phyloP scores from a whole-genome alignment of 1,140 invertebrate genomes.

The Drosophila funebris region DNA sequence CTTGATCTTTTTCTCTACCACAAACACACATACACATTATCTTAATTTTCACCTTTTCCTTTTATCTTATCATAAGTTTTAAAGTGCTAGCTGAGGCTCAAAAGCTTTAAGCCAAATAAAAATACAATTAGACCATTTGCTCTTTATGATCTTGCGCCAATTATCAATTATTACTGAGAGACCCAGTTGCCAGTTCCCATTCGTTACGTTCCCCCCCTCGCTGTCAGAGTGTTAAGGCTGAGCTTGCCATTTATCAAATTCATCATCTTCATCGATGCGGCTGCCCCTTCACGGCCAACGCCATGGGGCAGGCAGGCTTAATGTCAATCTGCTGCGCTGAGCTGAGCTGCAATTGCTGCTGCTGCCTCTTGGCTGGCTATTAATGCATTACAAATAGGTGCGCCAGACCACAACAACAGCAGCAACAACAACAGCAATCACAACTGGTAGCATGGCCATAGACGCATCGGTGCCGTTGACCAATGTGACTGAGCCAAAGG shows the following conservation, averaged over 20 bases:
- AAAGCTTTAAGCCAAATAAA: background rate
- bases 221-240: conserved; percentile 19
- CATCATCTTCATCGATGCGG: conserved; percentile 46
- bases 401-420: conserved; percentile 65
- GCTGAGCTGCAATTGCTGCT: conserved; percentile 33
- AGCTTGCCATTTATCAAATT: conserved; percentile 66
- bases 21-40: background rate
- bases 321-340: conserved; percentile 66
- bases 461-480: conserved; percentile 76
- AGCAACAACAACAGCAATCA: conserved; percentile 15
- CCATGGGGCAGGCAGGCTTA: conserved; percentile 55
- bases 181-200: background rate
- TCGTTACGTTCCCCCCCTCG: background rate
- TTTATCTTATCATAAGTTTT: conserved; percentile 13
- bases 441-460: conserved; percentile 61
- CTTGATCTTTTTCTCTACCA: background rate
- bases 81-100: background rate
- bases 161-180: conserved; percentile 28
- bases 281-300: conserved; percentile 24
- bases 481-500: conserved; percentile 49
- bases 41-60: background rate
- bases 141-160: conserved; percentile 13
- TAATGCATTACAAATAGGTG: conserved; percentile 80
- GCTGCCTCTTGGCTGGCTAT: conserved; percentile 50
- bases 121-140: conserved; percentile 13